Percentiles rank a stretch among this genome's conserved stretches.
phyloP scores from a whole-genome alignment of 2,888 invertebrate genomes.

The Silvanus unidentatus region DNA sequence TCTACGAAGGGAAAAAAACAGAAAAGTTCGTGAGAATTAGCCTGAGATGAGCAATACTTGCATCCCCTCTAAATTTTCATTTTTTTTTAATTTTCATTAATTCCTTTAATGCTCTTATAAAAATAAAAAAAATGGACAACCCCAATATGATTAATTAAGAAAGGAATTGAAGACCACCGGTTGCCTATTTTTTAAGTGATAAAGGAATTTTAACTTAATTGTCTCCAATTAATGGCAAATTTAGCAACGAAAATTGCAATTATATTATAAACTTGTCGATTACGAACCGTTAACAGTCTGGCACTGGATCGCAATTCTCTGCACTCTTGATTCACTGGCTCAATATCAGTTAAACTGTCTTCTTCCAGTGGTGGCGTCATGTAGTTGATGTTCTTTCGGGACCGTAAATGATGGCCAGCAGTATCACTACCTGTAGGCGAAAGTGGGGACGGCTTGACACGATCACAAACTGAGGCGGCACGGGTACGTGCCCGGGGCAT shows the following conservation, averaged over 20 bases:
- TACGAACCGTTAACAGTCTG: slow-evolving; percentile 34
- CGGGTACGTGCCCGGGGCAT: slow-evolving; percentile 26
- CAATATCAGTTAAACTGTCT: slow-evolving; percentile 36
- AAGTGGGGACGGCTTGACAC: slow-evolving; percentile 24
- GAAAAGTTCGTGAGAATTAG: slow-evolving; percentile 15
- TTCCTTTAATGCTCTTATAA: neutral
- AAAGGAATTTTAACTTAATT: too few species aligned
- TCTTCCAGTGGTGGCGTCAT: slow-evolving; percentile 43
- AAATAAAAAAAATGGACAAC: slow-evolving; percentile 3
- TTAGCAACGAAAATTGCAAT: too few species aligned
- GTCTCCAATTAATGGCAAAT: too few species aligned
- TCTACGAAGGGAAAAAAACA: too few species aligned
- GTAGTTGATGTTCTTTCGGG: slow-evolving; percentile 42
- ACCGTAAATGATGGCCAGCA: slow-evolving; percentile 40
- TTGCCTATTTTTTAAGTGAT: too few species aligned
- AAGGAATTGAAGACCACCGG: too few species aligned
- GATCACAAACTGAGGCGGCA: slow-evolving; percentile 22
- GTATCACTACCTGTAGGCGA: slow-evolving; percentile 36
- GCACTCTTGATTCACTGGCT: slow-evolving; percentile 31
- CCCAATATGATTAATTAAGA: too few species aligned
- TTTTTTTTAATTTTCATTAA: neutral
- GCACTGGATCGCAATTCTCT: slow-evolving; percentile 38
- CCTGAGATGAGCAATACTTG: neutral
- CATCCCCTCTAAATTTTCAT: neutral
- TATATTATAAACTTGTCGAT: too few species aligned